Evolutionary conservation across 1,140 invertebrate species (phyloP).

Genomic region (Cherax destructor): DNA sequence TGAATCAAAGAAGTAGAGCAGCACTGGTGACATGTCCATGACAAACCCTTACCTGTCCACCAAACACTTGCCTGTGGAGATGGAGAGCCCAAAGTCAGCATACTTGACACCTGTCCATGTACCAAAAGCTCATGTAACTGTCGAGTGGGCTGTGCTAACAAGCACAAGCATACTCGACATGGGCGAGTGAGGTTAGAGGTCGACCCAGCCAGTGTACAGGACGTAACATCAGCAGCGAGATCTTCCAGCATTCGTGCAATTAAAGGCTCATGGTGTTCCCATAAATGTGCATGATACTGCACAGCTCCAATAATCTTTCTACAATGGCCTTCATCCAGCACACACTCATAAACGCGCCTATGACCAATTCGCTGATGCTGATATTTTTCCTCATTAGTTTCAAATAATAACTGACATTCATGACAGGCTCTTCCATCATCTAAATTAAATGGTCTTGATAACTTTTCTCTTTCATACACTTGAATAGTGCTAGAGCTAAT

Average conservation of each 20-base stretch:
- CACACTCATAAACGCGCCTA: constrained; percentile 62
- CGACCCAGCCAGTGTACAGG: constrained; percentile 52
- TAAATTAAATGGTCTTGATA: too few relatives aligned
- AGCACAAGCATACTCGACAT: constrained; percentile 57
- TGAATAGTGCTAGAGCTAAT: neutral
- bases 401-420: constrained; percentile 45
- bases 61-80: constrained; percentile 65
- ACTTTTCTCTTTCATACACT: neutral
- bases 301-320: constrained; percentile 62
- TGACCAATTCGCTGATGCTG: constrained; percentile 64
- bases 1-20: constrained; percentile 8
- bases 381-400: constrained; percentile 12
- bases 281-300: constrained; percentile 63
- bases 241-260: constrained; percentile 56
- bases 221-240: constrained; percentile 52
- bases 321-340: constrained; percentile 67
- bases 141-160: constrained; percentile 56
- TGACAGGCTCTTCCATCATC: constrained; percentile 37
- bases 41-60: constrained; percentile 69
- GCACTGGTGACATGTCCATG: constrained; percentile 69
- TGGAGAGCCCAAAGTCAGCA: constrained; percentile 50
- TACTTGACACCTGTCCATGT: constrained; percentile 64
- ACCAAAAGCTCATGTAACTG: constrained; percentile 68
- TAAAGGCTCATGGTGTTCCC: constrained; percentile 55
- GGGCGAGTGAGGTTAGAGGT: constrained; percentile 21